Evolutionary conservation across 2,888 invertebrate species (phyloP), one percentile per base, ranked within the genome.

Genomic region (Drosophila paracracens): DNA sequence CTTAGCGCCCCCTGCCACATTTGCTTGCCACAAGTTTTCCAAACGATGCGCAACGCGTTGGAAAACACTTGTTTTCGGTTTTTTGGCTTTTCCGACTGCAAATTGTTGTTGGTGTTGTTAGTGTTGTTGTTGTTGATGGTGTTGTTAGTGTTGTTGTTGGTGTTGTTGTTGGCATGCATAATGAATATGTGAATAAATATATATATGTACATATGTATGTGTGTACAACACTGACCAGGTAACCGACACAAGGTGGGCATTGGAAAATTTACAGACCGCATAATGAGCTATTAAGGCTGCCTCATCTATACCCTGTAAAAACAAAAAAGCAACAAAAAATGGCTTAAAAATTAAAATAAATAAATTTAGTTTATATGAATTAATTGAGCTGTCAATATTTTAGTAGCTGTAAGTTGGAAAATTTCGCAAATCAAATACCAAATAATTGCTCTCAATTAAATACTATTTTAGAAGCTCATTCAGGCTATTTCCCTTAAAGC

Each of bases 61-160:
- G 75, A 79, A 86, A 91, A 91, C 90, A 91, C 91, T 89, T 91
- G 91, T 89, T 91, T 80, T 73, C 53, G 40, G 64, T 27, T 59
- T 83, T 76, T 82, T 70, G 67, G 69, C 68, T 78, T 78, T 78
- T 76, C 66, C 68, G 64, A 79, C 83, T 70, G 56, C 70, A 74
- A 72, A 76, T n/a, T 29, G 18, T 18, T 4, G n/a, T 0, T 43
- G 40, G 13, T 33, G 35, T 5, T n/a, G n/a, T 2, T n/a, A 10
- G 1, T 25, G 8, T 48, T 25, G 25, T 38, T 21, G 43, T 11
- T 46, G 18, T 52, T 50, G n/a, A n/a, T 43, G 40, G 13, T 33
- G 35, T 5, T n/a, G n/a, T 2, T n/a, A 10, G 1, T 25, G 8
- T 48, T 25, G 25, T 38, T 21, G 43, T 11, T n/a, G n/a, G n/a